Base-by-base conservation (phyloP, 1,140 invertebrate species). In the Brachystomella parvula region DNA sequence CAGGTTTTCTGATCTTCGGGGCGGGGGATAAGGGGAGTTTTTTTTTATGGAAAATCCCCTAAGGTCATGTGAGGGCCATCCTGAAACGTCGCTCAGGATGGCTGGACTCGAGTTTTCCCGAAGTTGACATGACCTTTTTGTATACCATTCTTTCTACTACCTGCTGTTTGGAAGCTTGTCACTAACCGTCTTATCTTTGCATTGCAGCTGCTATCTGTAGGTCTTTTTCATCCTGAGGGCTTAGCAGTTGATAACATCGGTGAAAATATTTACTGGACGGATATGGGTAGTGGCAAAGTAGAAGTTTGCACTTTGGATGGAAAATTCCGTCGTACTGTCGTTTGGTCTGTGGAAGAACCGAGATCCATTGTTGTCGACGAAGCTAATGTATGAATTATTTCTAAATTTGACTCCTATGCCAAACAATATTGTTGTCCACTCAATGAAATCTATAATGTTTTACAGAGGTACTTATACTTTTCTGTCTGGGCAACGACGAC, bases 181-280 rank as follows among this genome's bases (percentile, higher is more conserved):
- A n/a, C n/a, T n/a, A n/a, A n/a, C n/a, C n/a, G n/a, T n/a, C n/a
- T n/a, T n/a, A n/a, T n/a, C n/a, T n/a, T n/a, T n/a, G n/a, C n/a
- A n/a, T n/a, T n/a, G n/a, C n/a, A n/a, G n/a, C n/a, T n/a, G n/a
- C n/a, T n/a, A n/a, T n/a, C n/a, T n/a, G n/a, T n/a, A n/a, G 89
- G 91, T 75, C 85, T 91, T 28, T 83, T 86, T 9, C 85, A 88
- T 75, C 89, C 91, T 0, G 92, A 95, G 76, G 92, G 92, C 0
- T 83, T 96, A 30, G 91, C 92, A 0, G 82, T 95, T 15, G 93
- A 96, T 76, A 92, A 89, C 83, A 79, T 92, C 19, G 87, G 89
- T 0, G 82, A 90, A 56, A 96, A 96, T 78, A 81, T 97, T 1
- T 96, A 94, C 75, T 94, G 91, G 90, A 91, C 89, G 0, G 91